phyloP scores from a whole-genome alignment of 2,888 invertebrate species.

The Xanthorhoe designata region DNA sequence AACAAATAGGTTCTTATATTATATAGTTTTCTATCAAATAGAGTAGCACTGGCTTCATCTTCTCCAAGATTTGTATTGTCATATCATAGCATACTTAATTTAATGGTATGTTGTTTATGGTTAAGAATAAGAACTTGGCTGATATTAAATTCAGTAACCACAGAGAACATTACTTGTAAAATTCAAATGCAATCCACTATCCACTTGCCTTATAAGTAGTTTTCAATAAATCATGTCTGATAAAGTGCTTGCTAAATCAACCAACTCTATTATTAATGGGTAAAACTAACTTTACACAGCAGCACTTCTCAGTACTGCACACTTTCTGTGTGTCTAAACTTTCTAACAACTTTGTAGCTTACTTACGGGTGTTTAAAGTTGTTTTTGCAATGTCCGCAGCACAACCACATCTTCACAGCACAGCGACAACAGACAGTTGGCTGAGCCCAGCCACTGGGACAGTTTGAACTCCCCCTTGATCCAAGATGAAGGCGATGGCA shows the following conservation, averaged over 20 bases:
- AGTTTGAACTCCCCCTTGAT: conserved; percentile 96
- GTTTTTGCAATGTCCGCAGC: conserved; percentile 73
- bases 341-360: background rate
- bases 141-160: background rate
- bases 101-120: background rate
- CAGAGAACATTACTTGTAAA: conserved; percentile 2
- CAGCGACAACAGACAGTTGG: conserved; percentile 86
- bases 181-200: conserved; percentile 6
- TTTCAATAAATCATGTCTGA: conserved; percentile 4
- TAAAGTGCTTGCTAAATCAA: conserved; percentile 6
- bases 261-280: conserved; percentile 11
- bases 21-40: background rate
- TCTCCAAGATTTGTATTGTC: background rate
- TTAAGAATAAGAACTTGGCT: background rate
- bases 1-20: background rate
- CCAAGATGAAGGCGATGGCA: conserved; percentile 97
- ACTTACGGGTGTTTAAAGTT: conserved; percentile 20
- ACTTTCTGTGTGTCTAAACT: conserved; percentile 13
- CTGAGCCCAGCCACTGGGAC: conserved; percentile 90
- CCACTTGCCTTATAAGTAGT: conserved; percentile 9
- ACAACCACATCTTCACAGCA: conserved; percentile 88
- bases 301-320: conserved; percentile 7
- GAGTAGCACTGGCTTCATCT: background rate
- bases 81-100: no score
- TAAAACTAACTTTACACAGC: conserved; percentile 15